Evolutionary conservation across 2,113 vertebrate genomes (phyloP), one percentile per base, ranked within the genome.

Genomic region (Pterocles gutturalis): DNA sequence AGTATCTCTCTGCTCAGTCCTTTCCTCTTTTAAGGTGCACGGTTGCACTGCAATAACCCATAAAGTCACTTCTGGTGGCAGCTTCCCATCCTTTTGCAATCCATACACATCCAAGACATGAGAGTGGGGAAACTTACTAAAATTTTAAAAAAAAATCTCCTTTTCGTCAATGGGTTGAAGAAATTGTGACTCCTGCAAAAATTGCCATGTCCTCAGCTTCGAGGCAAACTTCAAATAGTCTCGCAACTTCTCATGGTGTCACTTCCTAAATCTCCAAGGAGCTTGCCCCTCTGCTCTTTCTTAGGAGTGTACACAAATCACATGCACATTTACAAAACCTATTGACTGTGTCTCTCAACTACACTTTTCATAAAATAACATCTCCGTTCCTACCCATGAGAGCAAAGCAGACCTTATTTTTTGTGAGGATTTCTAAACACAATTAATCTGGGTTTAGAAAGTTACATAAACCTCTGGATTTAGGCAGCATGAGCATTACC

Each of bases 391-490:
- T 90, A 83, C 49, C 80, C 62, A 19, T 4, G 25, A 83, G 28
- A 62, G 34, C 28, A 81, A 87, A 62, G 31, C 7, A 67, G 51
- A 66, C 55, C 16, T 61, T 76, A 9, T 4, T 62, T 80, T 82
- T 87, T 16, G 26, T 71, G 51, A 60, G 53, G 61, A 95, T 94
- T 97, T 96, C 84, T 72, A 70, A 87, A 43, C 57, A 91, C 43
- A 83, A 18, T 82, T 96, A 95, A 94, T 95, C 93, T 67, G 78
- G 53, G 7, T 87, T 96, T 96, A 94, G 43, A 48, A 7, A 81
- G 80, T 97, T 95, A 94, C 48, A 53, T 89, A 96, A 95, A 87
- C 34, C 65, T 84, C 84, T 82, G 73, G 83, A 87, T 91, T 94
- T 92, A 84, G 53, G 46, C 65, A 87, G 69, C 38, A 38, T 1